These are phyloP conservation scores for Chroicocephalus ridibundus DNA, from an alignment of 2,113 vertebrate genomes.

Conservation along the genomic window DNA sequence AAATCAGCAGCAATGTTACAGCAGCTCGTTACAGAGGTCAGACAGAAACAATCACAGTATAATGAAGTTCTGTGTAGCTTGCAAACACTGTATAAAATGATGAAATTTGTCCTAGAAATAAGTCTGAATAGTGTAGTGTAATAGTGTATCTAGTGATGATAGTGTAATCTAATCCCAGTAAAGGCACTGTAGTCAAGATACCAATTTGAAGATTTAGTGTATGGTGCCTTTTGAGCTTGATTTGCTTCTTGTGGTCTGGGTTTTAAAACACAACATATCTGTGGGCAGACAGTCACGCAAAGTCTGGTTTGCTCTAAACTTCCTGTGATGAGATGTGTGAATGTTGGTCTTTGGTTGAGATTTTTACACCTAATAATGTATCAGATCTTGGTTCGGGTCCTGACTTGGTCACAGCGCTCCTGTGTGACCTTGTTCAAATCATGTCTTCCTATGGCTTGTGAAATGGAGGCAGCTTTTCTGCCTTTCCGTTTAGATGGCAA, in stretches of 20 bases:
- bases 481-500: not conserved
- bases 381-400: not conserved
- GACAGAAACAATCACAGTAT: not conserved
- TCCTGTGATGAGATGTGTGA: not conserved
- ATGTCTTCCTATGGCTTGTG: not conserved
- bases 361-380: not conserved
- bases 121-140: not conserved
- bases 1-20: not conserved
- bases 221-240: not conserved
- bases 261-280: not conserved
- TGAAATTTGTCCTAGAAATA: not conserved
- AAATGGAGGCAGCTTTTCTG: not conserved
- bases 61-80: not conserved
- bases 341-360: not conserved
- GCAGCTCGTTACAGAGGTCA: not conserved
- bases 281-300: not conserved
- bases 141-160: no score
- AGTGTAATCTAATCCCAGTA: not conserved
- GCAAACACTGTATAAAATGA: not conserved
- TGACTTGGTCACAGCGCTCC: fast-evolving
- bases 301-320: not conserved
- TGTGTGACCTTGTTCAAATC: not conserved
- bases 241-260: not conserved
- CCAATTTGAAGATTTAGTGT: not conserved
- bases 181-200: not conserved